Evolutionary conservation across 2,888 invertebrate species (phyloP).

Genomic region (Lydus trimaculatus): DNA sequence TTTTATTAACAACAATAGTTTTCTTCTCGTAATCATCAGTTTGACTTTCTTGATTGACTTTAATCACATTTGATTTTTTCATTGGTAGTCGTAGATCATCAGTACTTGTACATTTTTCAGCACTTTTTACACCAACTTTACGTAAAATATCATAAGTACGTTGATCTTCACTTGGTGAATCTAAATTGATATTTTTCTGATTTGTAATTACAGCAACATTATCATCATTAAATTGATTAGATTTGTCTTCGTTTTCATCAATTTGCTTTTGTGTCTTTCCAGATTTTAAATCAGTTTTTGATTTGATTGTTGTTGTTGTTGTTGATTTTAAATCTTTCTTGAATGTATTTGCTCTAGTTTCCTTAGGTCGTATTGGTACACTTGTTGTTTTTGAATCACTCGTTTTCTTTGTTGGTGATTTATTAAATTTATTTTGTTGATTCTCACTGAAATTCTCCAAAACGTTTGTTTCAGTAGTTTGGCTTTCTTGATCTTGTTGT

Average conservation of each 20-base stretch:
- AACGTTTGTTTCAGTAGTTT: not conserved
- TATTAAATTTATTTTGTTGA: conserved; percentile 21
- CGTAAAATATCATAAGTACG: conserved; percentile 57
- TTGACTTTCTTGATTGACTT: conserved; percentile 57
- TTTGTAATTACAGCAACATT: conserved; percentile 29
- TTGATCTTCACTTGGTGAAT: conserved; percentile 61
- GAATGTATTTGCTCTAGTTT: conserved; percentile 54
- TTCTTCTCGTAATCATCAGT: conserved; percentile 55
- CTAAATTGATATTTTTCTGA: conserved; percentile 42
- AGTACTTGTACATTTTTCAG: conserved; percentile 59
- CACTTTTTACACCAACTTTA: conserved; percentile 56
- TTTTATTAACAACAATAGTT: conserved; percentile 31
- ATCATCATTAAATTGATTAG: conserved; percentile 44
- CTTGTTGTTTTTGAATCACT: conserved; percentile 11
- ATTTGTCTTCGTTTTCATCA: conserved; percentile 44
- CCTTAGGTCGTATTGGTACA: conserved; percentile 46
- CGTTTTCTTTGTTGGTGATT: conserved; percentile 5
- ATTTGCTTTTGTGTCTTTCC: conserved; percentile 43
- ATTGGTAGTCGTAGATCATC: conserved; percentile 52
- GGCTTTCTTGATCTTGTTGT: not conserved
- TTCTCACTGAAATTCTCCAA: no score
- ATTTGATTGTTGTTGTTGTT: conserved; percentile 27
- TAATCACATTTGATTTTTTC: conserved; percentile 49
- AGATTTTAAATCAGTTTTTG: conserved; percentile 34
- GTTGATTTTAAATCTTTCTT: conserved; percentile 17